Evolutionary conservation across 1,140 invertebrate genomes (phyloP), one percentile per base, ranked within the genome.

Genomic region (Drosophila kanapiae): DNA sequence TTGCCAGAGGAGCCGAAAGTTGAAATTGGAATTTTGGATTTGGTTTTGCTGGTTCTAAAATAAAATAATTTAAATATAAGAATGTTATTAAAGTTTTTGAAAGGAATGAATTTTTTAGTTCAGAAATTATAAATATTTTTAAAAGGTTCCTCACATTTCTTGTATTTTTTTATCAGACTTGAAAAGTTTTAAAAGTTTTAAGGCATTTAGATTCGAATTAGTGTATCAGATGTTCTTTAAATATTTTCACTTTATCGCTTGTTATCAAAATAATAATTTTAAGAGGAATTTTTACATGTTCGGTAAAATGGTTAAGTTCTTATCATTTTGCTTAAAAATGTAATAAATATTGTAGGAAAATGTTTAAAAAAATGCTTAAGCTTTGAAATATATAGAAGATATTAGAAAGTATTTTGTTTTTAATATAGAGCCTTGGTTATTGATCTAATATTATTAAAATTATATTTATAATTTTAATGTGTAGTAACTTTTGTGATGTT

Each of bases 1-100:
- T 80, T 87, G 80, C 80, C 84, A 80, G 84, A 88, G 64, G 45
- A 74, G 83, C 75, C 83, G 84, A 87, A 87, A 87, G 80, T 48
- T 69, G 71, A 45, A 71, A 88, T 80, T 74, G 61, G 43, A 78
- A 74, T 71, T 75, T 59, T 74, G 38, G 33, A 65, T 71, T 76
- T 63, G 38, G 18, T 58, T 54, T 70, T 40, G 45, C 43, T 62
- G 64, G 63, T 59, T 87, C 83, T 87, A 87, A 87, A 87, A 87
- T 86, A 45, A 83, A 82, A 83, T 45, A 86, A 86, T 86, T 86
- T 86, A 43, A 40, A 43, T 56, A 56, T 18, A 40, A 4, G 33
- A 47, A 42, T 57, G 49, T 65, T 59, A 64, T 64, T 64, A 27
- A 38, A 47, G 35, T 35, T 65, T n/a, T 31, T 40, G 14, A 38